phyloP scores from a whole-genome alignment of 2,113 vertebrate genomes.

The Calonectris borealis region DNA sequence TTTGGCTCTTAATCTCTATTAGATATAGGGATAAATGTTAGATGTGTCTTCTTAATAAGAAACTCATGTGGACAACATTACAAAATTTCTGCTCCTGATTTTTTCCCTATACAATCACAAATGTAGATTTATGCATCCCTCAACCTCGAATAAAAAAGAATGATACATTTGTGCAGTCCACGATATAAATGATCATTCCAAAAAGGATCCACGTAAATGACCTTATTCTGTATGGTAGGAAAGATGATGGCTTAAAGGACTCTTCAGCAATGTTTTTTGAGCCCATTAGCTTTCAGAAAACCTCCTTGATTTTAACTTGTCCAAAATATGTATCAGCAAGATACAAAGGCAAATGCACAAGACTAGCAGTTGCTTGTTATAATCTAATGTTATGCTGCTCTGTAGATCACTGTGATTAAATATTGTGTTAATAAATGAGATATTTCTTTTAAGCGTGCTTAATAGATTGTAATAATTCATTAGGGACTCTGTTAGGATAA shows the following conservation, averaged over 20 bases:
- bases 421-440: not conserved
- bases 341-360: not conserved
- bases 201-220: not conserved
- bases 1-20: not conserved
- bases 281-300: constrained; percentile 4
- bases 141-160: not conserved
- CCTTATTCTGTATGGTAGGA: not conserved
- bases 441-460: constrained; percentile 12
- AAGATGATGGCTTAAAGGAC: not conserved
- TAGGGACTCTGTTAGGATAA: not conserved
- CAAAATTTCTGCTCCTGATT: not conserved
- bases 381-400: not conserved
- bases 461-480: constrained; percentile 8
- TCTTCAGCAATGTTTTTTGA: not conserved
- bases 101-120: not conserved
- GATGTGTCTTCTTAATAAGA: not conserved
- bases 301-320: constrained; percentile 9
- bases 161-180: not conserved
- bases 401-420: constrained; percentile 27
- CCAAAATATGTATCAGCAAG: not conserved
- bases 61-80: not conserved
- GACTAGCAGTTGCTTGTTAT: not conserved
- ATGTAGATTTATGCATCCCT: not conserved
- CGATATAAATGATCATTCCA: not conserved
- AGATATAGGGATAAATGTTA: not conserved